A percentile compares a stretch with the other conserved stretches of the same genome.
phyloP scores from a whole-genome alignment of 1,140 invertebrate species.

The Pentalonia nigronervosa region DNA sequence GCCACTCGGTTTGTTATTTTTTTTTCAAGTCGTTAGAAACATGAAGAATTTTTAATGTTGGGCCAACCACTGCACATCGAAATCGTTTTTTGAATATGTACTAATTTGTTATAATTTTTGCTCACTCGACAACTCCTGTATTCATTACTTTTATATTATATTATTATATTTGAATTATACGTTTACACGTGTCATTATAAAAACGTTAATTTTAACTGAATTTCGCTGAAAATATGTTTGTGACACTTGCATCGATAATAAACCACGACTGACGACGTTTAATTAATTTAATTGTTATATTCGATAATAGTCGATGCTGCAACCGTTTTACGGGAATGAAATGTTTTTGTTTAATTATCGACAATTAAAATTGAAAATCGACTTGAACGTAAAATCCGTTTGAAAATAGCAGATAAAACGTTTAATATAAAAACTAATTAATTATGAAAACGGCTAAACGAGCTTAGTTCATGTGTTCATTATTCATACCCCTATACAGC shows the following conservation, averaged over 20 bases:
- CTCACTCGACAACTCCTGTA: not conserved
- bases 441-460: not conserved
- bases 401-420: not conserved
- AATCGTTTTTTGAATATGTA: not conserved
- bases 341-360: not conserved
- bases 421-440: not conserved
- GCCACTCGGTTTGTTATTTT: not conserved
- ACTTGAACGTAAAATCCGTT: not conserved
- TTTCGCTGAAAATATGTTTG: not conserved
- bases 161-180: not conserved
- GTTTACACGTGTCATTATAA: not conserved
- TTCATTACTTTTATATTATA: not conserved
- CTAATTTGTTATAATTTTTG: not conserved
- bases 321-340: not conserved
- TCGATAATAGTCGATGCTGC: not conserved
- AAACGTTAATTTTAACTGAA: not conserved
- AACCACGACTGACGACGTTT: not conserved
- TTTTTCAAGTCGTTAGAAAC: not conserved
- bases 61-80: not conserved
- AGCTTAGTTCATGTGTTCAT: too few species aligned
- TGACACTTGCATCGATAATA: not conserved
- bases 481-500: not conserved
- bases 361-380: not conserved
- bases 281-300: not conserved
- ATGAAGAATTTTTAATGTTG: not conserved